A percentile compares a stretch with the other conserved stretches of the same genome.
Conservation (phyloP, 23 tunicate genomes). For the Halocynthia aurantium region DNA sequence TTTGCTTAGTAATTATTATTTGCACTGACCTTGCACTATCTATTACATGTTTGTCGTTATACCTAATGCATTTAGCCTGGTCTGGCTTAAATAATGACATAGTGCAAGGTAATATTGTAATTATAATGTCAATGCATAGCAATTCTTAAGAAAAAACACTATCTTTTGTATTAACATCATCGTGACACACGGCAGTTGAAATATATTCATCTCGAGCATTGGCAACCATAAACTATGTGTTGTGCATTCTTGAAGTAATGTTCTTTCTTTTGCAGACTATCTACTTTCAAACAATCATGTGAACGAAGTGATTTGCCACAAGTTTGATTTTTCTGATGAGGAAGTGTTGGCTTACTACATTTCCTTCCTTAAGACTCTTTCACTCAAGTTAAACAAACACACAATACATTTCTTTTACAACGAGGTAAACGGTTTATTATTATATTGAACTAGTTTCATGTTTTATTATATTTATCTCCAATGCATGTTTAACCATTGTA, state of each 20-base stretch:
- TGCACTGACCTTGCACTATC: too few species aligned
- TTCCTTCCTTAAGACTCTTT: slow-evolving; percentile 93
- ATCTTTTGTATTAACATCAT: background rate
- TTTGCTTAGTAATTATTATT: too few species aligned
- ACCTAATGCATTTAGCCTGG: too few species aligned
- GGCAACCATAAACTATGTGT: background rate
- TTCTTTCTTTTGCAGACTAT: slow-evolving; percentile 56
- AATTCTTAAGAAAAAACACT: background rate
- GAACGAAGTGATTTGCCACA: slow-evolving; percentile 91
- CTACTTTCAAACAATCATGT: slow-evolving; percentile 98
- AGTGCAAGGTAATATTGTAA: too few species aligned
- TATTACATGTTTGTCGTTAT: too few species aligned
- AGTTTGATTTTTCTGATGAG: slow-evolving; percentile 99
- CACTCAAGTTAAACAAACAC: slow-evolving; percentile 80
- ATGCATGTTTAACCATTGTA: background rate
- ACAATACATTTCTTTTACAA: slow-evolving; percentile 99
- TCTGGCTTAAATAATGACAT: too few species aligned
- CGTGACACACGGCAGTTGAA: background rate
- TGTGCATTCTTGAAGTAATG: background rate
- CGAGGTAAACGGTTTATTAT: slow-evolving; percentile 39
- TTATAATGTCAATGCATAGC: too few species aligned
- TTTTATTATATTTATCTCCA: background rate
- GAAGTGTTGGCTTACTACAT: slow-evolving; percentile 99
- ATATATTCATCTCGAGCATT: background rate
- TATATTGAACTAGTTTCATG: background rate